These are phyloP conservation scores for Pollachius pollachius DNA, from an alignment of 2,113 vertebrate species.

Conservation along the genomic window DNA sequence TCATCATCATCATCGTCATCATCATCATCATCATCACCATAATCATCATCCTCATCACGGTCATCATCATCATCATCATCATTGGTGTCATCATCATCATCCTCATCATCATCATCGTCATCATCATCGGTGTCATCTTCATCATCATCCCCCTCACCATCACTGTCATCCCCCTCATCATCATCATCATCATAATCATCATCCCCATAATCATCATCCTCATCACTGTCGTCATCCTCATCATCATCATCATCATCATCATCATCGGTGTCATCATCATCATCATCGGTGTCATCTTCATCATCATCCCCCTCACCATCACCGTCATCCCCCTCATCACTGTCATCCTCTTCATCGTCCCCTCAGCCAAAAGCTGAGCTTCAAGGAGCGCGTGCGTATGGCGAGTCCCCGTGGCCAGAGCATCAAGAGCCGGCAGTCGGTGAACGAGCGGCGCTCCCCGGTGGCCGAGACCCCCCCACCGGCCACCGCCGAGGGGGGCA, in stretches of 20 bases:
- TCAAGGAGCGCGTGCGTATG: slow-evolving; percentile 93
- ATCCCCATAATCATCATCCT: no score
- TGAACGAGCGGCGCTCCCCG: slow-evolving; percentile 87
- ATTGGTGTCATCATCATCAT: neutral
- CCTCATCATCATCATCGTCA: slow-evolving; percentile 8
- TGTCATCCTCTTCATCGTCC: slow-evolving; percentile 12
- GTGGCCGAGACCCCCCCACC: slow-evolving; percentile 67
- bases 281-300: no score
- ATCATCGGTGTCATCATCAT: no score
- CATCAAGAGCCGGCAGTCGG: slow-evolving; percentile 88
- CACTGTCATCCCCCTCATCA: no score
- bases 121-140: neutral
- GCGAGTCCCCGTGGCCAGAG: slow-evolving; percentile 95
- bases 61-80: no score
- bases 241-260: no score
- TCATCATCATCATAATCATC: no score
- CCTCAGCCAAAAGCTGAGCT: slow-evolving; percentile 92
- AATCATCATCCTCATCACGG: no score
- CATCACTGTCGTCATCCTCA: no score
- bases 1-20: no score
- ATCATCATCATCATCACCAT: no score
- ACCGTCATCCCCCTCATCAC: neutral
- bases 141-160: slow-evolving; percentile 16
- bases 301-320: no score
- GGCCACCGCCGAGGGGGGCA: slow-evolving; percentile 80